Percentiles rank a stretch among this genome's conserved stretches.
These are phyloP conservation scores for Scyliorhinus canicula DNA, from an alignment of 2,797 vertebrate genomes.

Conservation along the genomic window DNA sequence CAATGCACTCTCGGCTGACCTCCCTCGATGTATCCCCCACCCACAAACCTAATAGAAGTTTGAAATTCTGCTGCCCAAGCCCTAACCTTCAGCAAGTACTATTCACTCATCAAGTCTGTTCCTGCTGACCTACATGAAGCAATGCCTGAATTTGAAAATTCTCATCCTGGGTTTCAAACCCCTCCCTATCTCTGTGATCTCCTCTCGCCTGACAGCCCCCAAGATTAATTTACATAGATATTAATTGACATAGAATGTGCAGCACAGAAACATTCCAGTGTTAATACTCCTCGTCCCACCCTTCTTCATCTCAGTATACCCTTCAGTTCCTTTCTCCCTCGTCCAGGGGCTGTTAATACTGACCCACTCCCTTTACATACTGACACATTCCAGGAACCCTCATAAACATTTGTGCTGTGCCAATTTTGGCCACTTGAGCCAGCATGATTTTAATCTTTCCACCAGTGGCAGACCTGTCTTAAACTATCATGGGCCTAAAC, in stretches of 20 bases:
- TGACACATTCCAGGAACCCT: neutral
- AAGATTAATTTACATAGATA: neutral
- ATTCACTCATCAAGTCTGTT: too few relatives aligned
- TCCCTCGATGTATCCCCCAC: neutral
- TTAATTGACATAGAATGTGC: neutral
- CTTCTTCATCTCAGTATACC: neutral
- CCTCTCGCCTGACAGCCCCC: neutral
- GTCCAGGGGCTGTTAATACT: neutral
- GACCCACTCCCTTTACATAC: too few relatives aligned
- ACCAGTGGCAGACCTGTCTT: neutral
- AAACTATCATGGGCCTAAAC: neutral
- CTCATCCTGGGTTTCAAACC: neutral
- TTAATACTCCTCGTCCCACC: neutral
- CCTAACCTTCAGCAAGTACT: too few relatives aligned
- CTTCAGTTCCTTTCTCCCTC: neutral
- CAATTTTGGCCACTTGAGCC: neutral
- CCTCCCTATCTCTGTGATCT: neutral
- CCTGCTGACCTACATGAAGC: too few relatives aligned
- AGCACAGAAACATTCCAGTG: neutral
- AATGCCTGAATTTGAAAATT: too few relatives aligned
- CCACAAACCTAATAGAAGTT: too few relatives aligned
- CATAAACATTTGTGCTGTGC: neutral
- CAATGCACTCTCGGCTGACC: neutral
- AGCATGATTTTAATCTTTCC: neutral
- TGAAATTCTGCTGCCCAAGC: too few relatives aligned